Percentiles rank a stretch among this genome's conserved stretches.
phyloP scores from a whole-genome alignment of 2,888 invertebrate genomes.

The Myathropa florea region DNA sequence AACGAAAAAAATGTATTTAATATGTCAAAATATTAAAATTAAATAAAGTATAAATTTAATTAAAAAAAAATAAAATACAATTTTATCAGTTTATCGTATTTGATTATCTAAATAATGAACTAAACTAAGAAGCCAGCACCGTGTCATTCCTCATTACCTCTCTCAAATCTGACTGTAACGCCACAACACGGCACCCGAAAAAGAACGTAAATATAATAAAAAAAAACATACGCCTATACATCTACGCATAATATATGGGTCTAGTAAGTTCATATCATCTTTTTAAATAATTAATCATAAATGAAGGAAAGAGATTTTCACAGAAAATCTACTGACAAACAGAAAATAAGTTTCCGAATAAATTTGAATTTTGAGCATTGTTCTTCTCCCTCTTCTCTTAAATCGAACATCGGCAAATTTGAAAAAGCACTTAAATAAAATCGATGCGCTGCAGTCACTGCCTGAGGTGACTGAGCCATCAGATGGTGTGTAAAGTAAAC shows the following conservation, averaged over 20 bases:
- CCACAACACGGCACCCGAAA: constrained; percentile 21
- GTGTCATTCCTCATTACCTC: constrained; percentile 34
- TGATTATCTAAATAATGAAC: constrained; percentile 34
- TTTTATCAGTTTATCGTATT: constrained; percentile 50
- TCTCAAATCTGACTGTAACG: constrained; percentile 31
- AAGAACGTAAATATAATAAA: neutral
- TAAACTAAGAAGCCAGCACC: constrained; percentile 50
- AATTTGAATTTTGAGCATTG: constrained; percentile 65
- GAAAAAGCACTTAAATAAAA: neutral
- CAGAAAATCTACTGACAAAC: constrained; percentile 72
- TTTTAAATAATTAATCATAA: constrained; percentile 37
- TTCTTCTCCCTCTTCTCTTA: neutral
- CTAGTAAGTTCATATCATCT: neutral
- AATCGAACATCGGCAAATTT: neutral
- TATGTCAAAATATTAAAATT: constrained; percentile 30
- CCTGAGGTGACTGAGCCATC: neutral
- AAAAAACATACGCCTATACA: constrained; percentile 14
- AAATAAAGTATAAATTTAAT: constrained; percentile 24
- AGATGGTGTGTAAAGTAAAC: neutral
- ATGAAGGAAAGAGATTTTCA: constrained; percentile 73
- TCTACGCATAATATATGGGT: neutral
- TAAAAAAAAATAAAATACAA: constrained; percentile 47
- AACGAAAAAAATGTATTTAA: constrained; percentile 61
- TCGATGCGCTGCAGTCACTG: neutral
- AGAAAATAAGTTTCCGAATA: constrained; percentile 54